These are phyloP conservation scores for Euschistus heros DNA, from an alignment of 1,140 invertebrate species.

Conservation along the genomic window DNA sequence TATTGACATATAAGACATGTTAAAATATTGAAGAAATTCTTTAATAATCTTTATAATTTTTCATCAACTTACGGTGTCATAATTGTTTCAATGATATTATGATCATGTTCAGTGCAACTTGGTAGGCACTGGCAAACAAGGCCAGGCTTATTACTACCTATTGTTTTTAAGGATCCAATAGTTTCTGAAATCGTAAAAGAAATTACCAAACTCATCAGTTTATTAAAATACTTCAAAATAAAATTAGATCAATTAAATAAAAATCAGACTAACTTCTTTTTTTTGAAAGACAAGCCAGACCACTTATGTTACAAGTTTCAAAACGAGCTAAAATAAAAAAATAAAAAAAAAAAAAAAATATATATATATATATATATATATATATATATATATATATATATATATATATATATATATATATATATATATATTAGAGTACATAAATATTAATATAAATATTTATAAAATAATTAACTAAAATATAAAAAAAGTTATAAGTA, in stretches of 20 bases:
- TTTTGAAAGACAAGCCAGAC: neutral
- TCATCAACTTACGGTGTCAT: neutral
- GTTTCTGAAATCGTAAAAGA: neutral
- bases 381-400: neutral
- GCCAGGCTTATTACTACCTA: neutral
- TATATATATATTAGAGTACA: neutral
- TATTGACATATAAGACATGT: neutral
- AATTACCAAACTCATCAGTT: neutral
- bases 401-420: neutral
- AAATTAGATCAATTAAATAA: neutral
- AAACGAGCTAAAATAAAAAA: neutral
- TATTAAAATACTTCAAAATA: neutral
- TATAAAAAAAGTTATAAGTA: neutral
- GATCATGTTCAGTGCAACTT: neutral
- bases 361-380: neutral
- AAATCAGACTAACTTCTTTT: neutral
- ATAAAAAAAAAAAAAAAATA: neutral
- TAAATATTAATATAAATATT: neutral
- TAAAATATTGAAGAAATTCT: neutral
- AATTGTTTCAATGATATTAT: neutral
- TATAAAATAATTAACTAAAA: neutral
- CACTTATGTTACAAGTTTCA: neutral
- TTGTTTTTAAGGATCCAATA: neutral
- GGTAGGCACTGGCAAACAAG: neutral
- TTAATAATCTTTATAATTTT: neutral